phyloP scores from a whole-genome alignment of 1,140 invertebrate species.

The Drosophila ercepeae region DNA sequence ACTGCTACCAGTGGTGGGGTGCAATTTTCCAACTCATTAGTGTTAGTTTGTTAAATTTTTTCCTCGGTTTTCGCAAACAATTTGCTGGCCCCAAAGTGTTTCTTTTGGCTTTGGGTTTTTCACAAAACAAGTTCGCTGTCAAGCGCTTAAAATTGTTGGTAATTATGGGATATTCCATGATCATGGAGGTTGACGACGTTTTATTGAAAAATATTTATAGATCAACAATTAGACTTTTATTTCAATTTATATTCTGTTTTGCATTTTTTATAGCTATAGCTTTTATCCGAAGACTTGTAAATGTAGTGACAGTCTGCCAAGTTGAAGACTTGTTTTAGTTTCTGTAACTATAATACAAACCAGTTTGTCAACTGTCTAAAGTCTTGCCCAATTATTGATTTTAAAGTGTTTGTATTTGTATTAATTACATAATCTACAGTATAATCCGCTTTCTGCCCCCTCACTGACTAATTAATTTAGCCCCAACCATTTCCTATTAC shows the following conservation, averaged over 20 bases:
- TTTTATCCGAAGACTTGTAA: slow-evolving; percentile 15
- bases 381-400: slow-evolving; percentile 46
- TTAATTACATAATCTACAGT: slow-evolving; percentile 38
- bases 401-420: slow-evolving; percentile 39
- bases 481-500: slow-evolving; percentile 5
- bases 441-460: slow-evolving; percentile 22
- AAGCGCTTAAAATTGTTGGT: slow-evolving; percentile 20
- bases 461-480: slow-evolving; percentile 21
- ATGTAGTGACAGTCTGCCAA: slow-evolving; percentile 27
- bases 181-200: background rate
- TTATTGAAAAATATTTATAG: slow-evolving; percentile 3
- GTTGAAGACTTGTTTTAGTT: slow-evolving; percentile 21
- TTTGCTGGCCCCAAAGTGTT: slow-evolving; percentile 21
- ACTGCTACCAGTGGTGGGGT: slow-evolving; percentile 26
- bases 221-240: background rate
- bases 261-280: slow-evolving; percentile 4
- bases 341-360: slow-evolving; percentile 30
- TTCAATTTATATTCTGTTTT: background rate
- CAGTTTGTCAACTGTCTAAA: slow-evolving; percentile 40
- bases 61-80: slow-evolving; percentile 39
- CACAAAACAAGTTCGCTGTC: slow-evolving; percentile 35
- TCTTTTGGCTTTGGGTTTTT: slow-evolving; percentile 24
- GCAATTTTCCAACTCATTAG: slow-evolving; percentile 76
- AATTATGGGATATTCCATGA: slow-evolving; percentile 21
- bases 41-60: slow-evolving; percentile 41